Conservation (phyloP, 1,140 invertebrate genomes). For the Bradynema listronoti region DNA sequence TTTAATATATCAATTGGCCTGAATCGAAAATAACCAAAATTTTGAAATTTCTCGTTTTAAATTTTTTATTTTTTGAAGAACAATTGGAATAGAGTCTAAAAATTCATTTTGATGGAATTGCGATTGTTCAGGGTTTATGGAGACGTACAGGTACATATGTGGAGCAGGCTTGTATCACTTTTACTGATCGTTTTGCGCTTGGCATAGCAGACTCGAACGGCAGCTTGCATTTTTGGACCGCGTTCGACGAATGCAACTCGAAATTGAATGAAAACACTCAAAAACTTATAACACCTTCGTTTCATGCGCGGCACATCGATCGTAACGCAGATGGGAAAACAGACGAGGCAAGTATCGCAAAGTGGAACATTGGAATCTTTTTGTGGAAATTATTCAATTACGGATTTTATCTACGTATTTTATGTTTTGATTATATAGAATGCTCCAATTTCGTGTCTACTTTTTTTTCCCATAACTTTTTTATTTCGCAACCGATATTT, state of each 20-base stretch:
- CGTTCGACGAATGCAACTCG: constrained; percentile 4
- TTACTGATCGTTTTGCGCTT: constrained; percentile 4
- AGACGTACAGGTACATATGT: constrained; percentile 27
- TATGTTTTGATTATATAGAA: no score
- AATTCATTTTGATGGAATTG: constrained; percentile 9
- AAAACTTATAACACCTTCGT: constrained; percentile 10
- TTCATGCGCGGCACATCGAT: constrained; percentile 20
- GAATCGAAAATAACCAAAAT: background rate
- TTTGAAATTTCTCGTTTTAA: background rate
- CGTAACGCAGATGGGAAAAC: constrained; percentile 13
- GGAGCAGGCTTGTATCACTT: constrained; percentile 18
- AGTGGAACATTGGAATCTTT: background rate
- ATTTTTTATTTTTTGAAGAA: background rate
- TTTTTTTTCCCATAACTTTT: background rate
- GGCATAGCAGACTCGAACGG: background rate
- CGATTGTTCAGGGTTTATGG: constrained; percentile 25
- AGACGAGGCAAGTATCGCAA: constrained; percentile 20
- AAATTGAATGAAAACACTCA: background rate
- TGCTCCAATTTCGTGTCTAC: no score
- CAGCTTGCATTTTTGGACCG: constrained; percentile 20
- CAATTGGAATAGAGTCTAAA: background rate
- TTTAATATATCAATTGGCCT: background rate
- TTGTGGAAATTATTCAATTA: background rate
- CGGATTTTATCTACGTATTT: background rate
- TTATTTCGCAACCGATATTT: background rate